Evolutionary conservation across 2,888 invertebrate genomes (phyloP).

Genomic region (Metopia argyrocephala): DNA sequence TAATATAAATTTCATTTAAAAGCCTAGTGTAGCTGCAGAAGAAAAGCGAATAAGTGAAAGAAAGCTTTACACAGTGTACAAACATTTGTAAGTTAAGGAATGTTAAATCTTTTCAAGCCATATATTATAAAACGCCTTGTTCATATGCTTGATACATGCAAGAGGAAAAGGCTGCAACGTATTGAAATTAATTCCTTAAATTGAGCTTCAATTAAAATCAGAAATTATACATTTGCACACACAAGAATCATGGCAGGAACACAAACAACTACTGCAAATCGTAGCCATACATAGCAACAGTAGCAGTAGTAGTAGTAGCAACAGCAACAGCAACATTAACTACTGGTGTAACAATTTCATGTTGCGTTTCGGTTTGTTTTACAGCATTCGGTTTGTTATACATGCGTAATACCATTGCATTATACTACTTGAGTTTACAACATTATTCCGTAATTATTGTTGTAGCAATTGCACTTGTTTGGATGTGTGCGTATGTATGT

Average conservation of each 20-base stretch:
- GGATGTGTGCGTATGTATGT: too few species aligned
- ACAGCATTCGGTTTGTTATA: neutral
- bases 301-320: neutral
- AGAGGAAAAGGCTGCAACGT: neutral
- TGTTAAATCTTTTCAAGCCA: neutral
- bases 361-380: neutral
- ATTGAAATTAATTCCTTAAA: constrained; percentile 55
- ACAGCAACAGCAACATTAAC: neutral
- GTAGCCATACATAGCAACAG: constrained; percentile 12
- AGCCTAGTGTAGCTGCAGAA: neutral
- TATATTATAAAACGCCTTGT: neutral
- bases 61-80: neutral
- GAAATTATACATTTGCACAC: constrained; percentile 13
- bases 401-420: constrained; percentile 15
- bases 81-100: neutral
- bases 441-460: too few species aligned
- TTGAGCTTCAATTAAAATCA: constrained; percentile 48
- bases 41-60: neutral
- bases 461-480: too few species aligned
- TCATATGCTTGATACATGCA: neutral
- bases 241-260: neutral
- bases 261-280: constrained; percentile 10
- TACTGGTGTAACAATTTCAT: neutral
- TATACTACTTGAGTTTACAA: constrained; percentile 8
- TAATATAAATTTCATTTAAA: constrained; percentile 40